phyloP scores from a whole-genome alignment of 2,113 vertebrate genomes.

The Pelobates fuscus region DNA sequence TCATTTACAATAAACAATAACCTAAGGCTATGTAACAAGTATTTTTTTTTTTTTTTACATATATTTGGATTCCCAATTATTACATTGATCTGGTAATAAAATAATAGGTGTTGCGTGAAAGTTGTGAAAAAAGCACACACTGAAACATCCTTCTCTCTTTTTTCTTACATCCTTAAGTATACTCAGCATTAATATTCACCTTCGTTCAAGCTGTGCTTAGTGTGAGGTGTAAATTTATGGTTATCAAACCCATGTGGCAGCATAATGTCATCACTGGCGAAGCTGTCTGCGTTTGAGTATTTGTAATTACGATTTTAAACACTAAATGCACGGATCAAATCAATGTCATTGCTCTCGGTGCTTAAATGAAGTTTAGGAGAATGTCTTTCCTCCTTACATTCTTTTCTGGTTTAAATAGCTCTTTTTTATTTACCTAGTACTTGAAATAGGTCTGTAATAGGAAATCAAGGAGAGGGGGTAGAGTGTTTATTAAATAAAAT shows the following conservation, averaged over 20 bases:
- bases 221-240: slow-evolving; percentile 48
- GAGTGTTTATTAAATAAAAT: not conserved
- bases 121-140: slow-evolving; percentile 40
- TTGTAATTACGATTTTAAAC: slow-evolving; percentile 45
- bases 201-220: slow-evolving; percentile 36
- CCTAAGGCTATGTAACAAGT: not conserved
- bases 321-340: slow-evolving; percentile 41
- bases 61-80: not conserved
- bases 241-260: slow-evolving; percentile 48
- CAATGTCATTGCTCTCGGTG: slow-evolving; percentile 29
- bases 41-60: not conserved
- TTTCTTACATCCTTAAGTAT: slow-evolving; percentile 42
- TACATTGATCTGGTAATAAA: slow-evolving; percentile 7
- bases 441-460: not conserved
- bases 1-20: not conserved
- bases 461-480: not conserved
- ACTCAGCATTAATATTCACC: slow-evolving; percentile 33
- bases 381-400: not conserved
- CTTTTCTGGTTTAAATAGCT: not conserved
- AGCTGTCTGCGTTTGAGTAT: slow-evolving; percentile 42
- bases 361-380: not conserved
- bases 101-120: slow-evolving; percentile 23
- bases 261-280: slow-evolving; percentile 41
- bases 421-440: not conserved
- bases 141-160: slow-evolving; percentile 28